Evolutionary conservation across 30 jellyfish, hydroid and myxozoan species (phyloP).

Genomic region (Turritopsis dohrnii): DNA sequence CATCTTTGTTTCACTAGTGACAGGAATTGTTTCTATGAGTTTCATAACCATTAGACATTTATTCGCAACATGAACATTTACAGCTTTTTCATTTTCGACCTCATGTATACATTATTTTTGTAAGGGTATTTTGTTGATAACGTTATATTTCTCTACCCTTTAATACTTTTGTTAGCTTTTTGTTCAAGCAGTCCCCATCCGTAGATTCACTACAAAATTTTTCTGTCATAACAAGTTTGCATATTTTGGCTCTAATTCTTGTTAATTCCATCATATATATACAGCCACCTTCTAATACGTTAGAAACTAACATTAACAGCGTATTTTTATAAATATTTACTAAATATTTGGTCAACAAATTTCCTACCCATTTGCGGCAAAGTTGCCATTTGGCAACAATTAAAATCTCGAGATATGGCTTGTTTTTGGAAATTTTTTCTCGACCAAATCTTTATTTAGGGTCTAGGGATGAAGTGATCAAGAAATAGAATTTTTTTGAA

Average conservation of each 20-base stretch:
- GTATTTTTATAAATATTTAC: not conserved
- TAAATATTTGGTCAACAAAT: not conserved
- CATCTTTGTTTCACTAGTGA: constrained; percentile 21
- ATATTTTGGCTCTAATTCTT: not conserved
- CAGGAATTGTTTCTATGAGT: constrained; percentile 31
- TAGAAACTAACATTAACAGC: not conserved
- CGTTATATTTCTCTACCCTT: not conserved
- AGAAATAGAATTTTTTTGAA: not conserved
- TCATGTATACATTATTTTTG: not conserved
- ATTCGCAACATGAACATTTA: not conserved
- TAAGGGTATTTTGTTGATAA: not conserved
- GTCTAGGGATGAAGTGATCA: not conserved
- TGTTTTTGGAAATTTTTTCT: not conserved
- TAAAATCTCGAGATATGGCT: not conserved
- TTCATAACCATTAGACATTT: constrained; percentile 13
- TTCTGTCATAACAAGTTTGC: not conserved
- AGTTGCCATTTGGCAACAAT: constrained; percentile 21
- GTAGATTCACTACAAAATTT: not conserved
- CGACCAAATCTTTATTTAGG: not conserved
- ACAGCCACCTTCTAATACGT: not conserved
- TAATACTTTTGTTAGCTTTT: not conserved
- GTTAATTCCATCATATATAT: not conserved
- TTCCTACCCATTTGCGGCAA: constrained; percentile 10
- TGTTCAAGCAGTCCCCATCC: not conserved
- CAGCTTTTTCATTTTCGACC: not conserved